Conservation (phyloP, 2,797 vertebrate species). For the Luscinia luscinia region DNA sequence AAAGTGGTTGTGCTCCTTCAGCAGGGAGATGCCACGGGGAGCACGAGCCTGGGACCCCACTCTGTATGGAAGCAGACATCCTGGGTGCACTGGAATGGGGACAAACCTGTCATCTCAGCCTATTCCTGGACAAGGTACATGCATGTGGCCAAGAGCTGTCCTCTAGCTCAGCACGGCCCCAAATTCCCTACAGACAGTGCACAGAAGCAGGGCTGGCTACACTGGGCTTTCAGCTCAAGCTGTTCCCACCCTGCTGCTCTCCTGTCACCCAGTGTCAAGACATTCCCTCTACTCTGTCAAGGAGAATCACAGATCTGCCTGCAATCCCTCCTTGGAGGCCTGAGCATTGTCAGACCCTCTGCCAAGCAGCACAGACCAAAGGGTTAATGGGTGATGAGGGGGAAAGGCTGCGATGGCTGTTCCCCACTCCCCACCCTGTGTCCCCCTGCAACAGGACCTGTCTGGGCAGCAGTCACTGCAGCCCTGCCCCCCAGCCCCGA, state of each 20-base stretch:
- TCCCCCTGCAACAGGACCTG: background rate
- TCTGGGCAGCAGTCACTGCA: background rate
- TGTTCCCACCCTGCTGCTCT: background rate
- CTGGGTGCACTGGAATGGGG: background rate
- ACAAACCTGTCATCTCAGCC: background rate
- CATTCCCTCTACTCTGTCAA: background rate
- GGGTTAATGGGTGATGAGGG: background rate
- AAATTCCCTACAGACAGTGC: background rate
- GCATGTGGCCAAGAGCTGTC: background rate
- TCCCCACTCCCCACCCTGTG: rapidly evolving
- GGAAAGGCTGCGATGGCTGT: background rate
- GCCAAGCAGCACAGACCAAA: background rate
- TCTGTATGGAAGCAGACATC: background rate
- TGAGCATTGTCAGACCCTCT: background rate
- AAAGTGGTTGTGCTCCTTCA: background rate
- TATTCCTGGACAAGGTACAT: background rate
- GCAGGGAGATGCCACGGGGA: background rate
- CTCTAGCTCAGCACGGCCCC: background rate
- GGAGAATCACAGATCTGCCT: background rate
- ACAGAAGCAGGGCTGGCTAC: background rate
- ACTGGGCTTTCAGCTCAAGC: background rate
- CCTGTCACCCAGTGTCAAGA: background rate
- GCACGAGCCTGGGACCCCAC: background rate
- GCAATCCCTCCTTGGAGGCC: background rate
- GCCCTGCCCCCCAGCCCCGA: background rate